Conservation (phyloP, 2,797 vertebrate genomes). For the Acanthornis magna region DNA sequence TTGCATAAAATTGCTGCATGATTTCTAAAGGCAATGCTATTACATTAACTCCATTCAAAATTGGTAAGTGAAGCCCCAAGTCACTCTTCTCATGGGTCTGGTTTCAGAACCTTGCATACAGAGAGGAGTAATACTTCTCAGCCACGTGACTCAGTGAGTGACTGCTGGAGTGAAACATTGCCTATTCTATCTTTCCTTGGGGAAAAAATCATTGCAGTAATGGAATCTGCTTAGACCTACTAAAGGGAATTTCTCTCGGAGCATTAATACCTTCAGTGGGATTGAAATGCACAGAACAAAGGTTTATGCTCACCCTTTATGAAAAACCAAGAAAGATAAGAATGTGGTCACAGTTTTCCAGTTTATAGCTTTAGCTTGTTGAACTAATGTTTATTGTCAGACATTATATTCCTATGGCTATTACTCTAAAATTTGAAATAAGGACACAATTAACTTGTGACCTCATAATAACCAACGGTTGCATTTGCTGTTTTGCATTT, state of each 20-base stretch:
- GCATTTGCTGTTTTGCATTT: not conserved
- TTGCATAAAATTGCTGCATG: not conserved
- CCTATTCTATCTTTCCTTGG: not conserved
- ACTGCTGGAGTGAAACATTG: not conserved
- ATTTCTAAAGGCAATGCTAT: not conserved
- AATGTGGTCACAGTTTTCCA: not conserved
- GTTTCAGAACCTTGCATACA: not conserved
- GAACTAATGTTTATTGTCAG: not conserved
- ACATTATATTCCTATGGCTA: not conserved
- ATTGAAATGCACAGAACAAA: not conserved
- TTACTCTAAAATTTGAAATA: not conserved
- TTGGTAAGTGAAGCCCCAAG: not conserved
- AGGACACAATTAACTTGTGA: not conserved
- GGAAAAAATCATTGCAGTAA: not conserved
- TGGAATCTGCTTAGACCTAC: not conserved
- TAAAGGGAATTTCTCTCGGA: not conserved
- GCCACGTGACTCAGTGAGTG: not conserved
- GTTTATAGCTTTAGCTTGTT: not conserved
- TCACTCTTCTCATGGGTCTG: not conserved
- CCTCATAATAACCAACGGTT: conserved; percentile 3
- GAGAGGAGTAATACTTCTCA: not conserved
- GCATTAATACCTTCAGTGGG: not conserved
- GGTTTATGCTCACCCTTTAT: not conserved
- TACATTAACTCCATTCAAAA: not conserved
- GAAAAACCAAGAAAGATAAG: not conserved